These are phyloP conservation scores for Neodontobutis hainanensis DNA, from an alignment of 2,113 vertebrate genomes.

Conservation along the genomic window DNA sequence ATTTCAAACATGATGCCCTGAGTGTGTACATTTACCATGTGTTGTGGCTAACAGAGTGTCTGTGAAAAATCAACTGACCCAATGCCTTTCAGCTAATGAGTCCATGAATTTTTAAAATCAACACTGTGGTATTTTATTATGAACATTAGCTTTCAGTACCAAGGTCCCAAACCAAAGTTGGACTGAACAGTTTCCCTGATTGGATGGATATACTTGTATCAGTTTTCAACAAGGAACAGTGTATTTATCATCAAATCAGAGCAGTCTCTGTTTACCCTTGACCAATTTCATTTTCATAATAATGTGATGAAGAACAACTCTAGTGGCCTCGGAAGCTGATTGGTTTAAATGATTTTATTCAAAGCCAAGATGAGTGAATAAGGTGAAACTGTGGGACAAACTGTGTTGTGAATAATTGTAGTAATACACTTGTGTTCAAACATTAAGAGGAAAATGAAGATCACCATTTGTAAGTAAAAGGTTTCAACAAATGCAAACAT, in stretches of 20 bases:
- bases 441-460: no score
- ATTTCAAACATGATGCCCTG: conserved; percentile 5
- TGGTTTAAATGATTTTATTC: background rate
- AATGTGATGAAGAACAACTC: conserved; percentile 5
- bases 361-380: background rate
- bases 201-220: conserved; percentile 1
- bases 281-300: conserved; percentile 17
- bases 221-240: background rate
- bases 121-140: conserved; percentile 47
- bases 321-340: background rate
- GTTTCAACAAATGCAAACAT: no score
- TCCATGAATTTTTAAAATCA: conserved; percentile 64
- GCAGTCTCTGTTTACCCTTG: conserved; percentile 3
- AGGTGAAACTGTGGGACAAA: background rate
- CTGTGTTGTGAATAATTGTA: background rate
- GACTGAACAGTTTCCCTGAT: background rate
- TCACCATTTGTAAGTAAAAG: no score
- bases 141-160: conserved; percentile 41
- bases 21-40: conserved; percentile 30
- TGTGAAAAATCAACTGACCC: conserved; percentile 37
- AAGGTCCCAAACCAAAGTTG: conserved; percentile 17
- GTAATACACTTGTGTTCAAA: no score
- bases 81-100: conserved; percentile 42
- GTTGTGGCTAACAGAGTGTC: conserved; percentile 20
- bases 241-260: conserved; percentile 14